These are phyloP conservation scores for Caenorhabditis sulstoni DNA, from an alignment of 2,888 invertebrate species.

Conservation along the genomic window DNA sequence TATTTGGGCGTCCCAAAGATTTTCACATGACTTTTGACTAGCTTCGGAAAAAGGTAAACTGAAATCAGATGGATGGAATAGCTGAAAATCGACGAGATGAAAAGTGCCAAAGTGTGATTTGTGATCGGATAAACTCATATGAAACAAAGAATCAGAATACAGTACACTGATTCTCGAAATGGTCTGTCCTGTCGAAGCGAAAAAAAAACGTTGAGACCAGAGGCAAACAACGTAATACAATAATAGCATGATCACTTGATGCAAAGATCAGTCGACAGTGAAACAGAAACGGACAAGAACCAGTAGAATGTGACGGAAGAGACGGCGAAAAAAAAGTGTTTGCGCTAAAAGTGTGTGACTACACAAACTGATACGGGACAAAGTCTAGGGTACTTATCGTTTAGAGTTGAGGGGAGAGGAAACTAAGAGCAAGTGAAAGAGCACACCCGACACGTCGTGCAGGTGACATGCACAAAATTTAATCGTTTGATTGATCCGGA, in stretches of 20 bases:
- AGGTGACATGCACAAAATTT: background rate
- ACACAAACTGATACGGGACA: background rate
- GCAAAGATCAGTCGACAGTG: slow-evolving; percentile 3
- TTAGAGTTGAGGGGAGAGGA: background rate
- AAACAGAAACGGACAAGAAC: too few species aligned
- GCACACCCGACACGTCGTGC: slow-evolving; percentile 25
- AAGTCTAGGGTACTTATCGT: slow-evolving; percentile 10
- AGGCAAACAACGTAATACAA: slow-evolving; percentile 12
- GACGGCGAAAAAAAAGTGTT: background rate
- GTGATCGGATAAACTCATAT: background rate
- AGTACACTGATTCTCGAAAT: too few species aligned
- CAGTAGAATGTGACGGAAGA: background rate
- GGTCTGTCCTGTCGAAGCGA: background rate
- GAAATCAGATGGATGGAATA: too few species aligned
- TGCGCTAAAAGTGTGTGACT: background rate
- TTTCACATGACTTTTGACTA: too few species aligned
- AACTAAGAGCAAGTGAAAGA: too few species aligned
- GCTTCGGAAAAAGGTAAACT: too few species aligned
- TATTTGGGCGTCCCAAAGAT: background rate
- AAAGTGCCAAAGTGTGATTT: background rate
- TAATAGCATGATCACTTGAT: slow-evolving; percentile 5
- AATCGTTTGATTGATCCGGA: slow-evolving; percentile 45
- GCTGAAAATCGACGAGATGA: too few species aligned
- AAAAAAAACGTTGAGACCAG: background rate
- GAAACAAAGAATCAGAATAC: background rate